A percentile compares a stretch with the other conserved stretches of the same genome.
Evolutionary conservation across 1,140 invertebrate species (phyloP).

Genomic region (Orchestia grillus): DNA sequence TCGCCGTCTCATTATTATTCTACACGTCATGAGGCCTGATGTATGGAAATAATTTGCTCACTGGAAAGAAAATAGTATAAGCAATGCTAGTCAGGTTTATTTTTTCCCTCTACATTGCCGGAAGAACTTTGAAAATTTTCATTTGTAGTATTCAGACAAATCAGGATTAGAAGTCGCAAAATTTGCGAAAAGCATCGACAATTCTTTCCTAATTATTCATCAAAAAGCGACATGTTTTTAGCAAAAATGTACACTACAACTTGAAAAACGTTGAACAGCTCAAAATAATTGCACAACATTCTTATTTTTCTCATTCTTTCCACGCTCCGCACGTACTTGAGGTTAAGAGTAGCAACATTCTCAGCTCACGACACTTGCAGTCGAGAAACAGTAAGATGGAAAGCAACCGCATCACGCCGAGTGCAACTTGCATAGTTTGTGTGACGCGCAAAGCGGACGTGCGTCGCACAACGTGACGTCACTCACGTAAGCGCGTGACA

Average conservation of each 20-base stretch:
- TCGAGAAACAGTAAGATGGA: background rate
- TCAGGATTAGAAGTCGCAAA: background rate
- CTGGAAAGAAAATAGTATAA: background rate
- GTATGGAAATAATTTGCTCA: background rate
- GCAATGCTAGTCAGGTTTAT: background rate
- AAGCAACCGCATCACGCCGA: background rate
- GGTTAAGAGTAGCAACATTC: background rate
- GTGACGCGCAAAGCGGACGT: background rate
- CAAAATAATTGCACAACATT: background rate
- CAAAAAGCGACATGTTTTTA: background rate
- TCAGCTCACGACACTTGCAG: background rate
- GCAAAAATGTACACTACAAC: background rate
- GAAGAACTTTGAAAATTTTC: background rate
- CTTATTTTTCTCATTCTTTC: background rate
- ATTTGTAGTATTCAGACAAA: background rate
- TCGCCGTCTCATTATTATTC: background rate
- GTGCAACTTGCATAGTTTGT: background rate
- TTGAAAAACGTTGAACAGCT: background rate
- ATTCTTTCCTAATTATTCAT: background rate
- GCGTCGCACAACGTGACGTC: background rate
- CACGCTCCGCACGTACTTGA: background rate
- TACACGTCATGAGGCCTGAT: background rate
- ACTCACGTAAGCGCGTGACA: background rate
- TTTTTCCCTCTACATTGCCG: background rate
- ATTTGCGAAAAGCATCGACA: background rate